Conservation (phyloP, 2,888 invertebrate genomes). For the Pseudoips prasinana region DNA sequence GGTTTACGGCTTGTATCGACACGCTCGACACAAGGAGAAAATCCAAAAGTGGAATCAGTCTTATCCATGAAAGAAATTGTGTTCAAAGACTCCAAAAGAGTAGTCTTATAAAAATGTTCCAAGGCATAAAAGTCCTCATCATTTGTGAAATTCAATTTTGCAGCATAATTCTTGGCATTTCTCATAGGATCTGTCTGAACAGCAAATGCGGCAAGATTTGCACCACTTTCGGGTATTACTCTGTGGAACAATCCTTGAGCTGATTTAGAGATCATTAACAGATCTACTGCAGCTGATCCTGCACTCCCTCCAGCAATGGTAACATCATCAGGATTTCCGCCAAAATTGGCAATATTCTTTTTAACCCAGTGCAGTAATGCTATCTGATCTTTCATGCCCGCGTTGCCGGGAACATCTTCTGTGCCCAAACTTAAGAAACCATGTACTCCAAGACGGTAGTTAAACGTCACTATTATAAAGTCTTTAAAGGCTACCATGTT, state of each 20-base stretch:
- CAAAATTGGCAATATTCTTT: slow-evolving; percentile 43
- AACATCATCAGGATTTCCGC: slow-evolving; percentile 48
- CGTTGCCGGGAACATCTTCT: slow-evolving; percentile 42
- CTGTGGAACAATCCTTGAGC: slow-evolving; percentile 42
- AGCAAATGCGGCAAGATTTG: slow-evolving; percentile 29
- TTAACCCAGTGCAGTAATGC: slow-evolving; percentile 44
- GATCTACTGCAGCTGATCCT: slow-evolving; percentile 39
- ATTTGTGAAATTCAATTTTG: slow-evolving; percentile 30
- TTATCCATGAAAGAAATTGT: slow-evolving; percentile 20
- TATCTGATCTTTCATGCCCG: slow-evolving; percentile 50
- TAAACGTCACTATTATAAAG: slow-evolving; percentile 35
- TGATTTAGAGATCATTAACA: slow-evolving; percentile 37
- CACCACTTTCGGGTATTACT: slow-evolving; percentile 46
- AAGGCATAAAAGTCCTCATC: slow-evolving; percentile 40
- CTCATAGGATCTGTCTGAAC: slow-evolving; percentile 43
- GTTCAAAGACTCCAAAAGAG: slow-evolving; percentile 32
- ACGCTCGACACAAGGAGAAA: slow-evolving; percentile 34
- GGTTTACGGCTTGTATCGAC: slow-evolving; percentile 20
- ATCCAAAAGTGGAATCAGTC: slow-evolving; percentile 29
- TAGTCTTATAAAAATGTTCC: slow-evolving; percentile 46
- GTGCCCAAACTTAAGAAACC: slow-evolving; percentile 45
- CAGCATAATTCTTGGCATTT: slow-evolving; percentile 39
- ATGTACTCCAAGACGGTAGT: slow-evolving; percentile 38
- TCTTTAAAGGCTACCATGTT: slow-evolving; percentile 24
- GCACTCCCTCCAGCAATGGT: slow-evolving; percentile 43